Percentiles rank a stretch among this genome's conserved stretches.
These are phyloP conservation scores for Litoditis marina DNA, from an alignment of 2,888 invertebrate species.

Conservation along the genomic window DNA sequence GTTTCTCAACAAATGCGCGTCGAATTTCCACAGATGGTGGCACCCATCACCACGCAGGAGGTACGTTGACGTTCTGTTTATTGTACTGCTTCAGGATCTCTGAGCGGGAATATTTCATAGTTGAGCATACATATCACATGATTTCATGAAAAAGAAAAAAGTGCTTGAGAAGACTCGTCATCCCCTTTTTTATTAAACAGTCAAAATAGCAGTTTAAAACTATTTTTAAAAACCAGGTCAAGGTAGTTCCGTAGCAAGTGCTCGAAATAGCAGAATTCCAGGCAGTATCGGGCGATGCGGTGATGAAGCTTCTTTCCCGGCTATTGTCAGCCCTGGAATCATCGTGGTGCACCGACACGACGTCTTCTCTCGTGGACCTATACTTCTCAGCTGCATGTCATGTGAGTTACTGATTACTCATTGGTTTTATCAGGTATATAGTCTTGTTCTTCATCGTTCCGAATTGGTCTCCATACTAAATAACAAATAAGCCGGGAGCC, in stretches of 20 bases:
- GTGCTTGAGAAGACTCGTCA: too few species aligned
- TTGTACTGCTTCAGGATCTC: constrained; percentile 18
- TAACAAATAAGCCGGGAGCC: too few species aligned
- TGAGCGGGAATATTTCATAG: constrained; percentile 24
- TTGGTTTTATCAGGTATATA: too few species aligned
- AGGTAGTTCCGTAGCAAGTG: too few species aligned
- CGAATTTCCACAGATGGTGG: background rate
- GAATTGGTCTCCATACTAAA: too few species aligned
- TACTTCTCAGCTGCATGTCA: constrained; percentile 36
- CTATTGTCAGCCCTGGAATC: constrained; percentile 26
- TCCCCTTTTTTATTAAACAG: too few species aligned
- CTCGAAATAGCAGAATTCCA: too few species aligned
- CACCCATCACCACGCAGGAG: background rate
- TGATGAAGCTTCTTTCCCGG: constrained; percentile 29
- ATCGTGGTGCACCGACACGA: constrained; percentile 22
- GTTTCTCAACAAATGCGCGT: background rate
- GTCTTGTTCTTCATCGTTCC: too few species aligned
- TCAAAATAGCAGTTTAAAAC: too few species aligned
- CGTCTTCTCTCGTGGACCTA: constrained; percentile 35
- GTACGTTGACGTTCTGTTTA: background rate
- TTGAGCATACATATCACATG: too few species aligned
- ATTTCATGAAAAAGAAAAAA: too few species aligned
- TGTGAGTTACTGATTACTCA: constrained; percentile 3
- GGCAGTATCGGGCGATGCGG: constrained; percentile 7
- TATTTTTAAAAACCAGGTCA: too few species aligned